These are phyloP conservation scores for Zoanthus sociatus DNA, from an alignment of 92 coral and sea anemone species.

Conservation along the genomic window DNA sequence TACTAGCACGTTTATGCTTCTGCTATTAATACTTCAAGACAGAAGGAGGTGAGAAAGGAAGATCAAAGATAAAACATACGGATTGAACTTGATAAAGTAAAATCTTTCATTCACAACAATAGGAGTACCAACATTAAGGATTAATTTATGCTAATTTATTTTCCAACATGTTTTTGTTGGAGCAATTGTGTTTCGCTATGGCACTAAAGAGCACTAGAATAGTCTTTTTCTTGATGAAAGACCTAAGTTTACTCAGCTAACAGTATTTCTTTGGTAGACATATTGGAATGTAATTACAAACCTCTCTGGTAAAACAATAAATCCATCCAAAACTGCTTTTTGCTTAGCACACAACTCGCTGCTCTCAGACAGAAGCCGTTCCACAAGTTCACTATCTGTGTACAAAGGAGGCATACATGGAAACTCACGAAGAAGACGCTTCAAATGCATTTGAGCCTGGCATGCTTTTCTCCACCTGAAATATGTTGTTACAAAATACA, in stretches of 20 bases:
- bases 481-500: neutral
- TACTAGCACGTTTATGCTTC: too few relatives aligned
- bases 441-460: conserved; percentile 72
- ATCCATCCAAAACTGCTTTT: conserved; percentile 23
- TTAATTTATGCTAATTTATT: too few relatives aligned
- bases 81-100: too few relatives aligned
- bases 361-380: conserved; percentile 50
- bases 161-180: too few relatives aligned
- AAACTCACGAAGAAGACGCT: conserved; percentile 75
- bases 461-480: conserved; percentile 82
- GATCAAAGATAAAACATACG: too few relatives aligned
- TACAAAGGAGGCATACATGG: conserved; percentile 89
- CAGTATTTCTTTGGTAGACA: neutral
- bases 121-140: too few relatives aligned
- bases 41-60: too few relatives aligned
- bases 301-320: conserved; percentile 30
- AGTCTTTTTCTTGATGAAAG: too few relatives aligned
- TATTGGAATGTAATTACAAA: neutral
- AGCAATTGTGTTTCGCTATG: too few relatives aligned
- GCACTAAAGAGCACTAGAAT: too few relatives aligned
- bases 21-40: too few relatives aligned
- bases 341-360: conserved; percentile 13
- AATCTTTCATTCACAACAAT: too few relatives aligned
- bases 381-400: conserved; percentile 74
- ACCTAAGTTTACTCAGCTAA: neutral